A percentile compares a stretch with the other conserved stretches of the same genome.
Evolutionary conservation across 2,113 vertebrate species (phyloP).

Genomic region (Puffinus mauretanicus): DNA sequence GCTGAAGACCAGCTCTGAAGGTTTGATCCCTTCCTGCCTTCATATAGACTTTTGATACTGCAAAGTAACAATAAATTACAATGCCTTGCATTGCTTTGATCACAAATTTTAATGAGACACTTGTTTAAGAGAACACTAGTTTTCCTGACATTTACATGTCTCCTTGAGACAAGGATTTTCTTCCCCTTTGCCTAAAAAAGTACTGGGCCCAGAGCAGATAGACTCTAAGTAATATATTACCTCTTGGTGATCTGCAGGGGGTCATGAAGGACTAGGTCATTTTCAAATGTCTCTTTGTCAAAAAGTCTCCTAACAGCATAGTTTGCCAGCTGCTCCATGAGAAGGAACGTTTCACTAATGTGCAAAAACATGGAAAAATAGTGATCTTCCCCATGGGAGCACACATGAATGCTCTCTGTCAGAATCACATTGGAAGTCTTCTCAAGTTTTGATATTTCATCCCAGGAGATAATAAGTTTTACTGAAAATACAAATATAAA

Average conservation of each 20-base stretch:
- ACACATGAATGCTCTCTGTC: slow-evolving; percentile 91
- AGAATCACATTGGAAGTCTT: slow-evolving; percentile 92
- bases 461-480: slow-evolving; percentile 93
- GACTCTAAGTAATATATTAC: slow-evolving; percentile 63
- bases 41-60: neutral
- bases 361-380: slow-evolving; percentile 98
- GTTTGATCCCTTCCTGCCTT: neutral
- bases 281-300: slow-evolving; percentile 93
- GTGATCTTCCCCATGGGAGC: slow-evolving; percentile 86
- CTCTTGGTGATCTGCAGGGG: slow-evolving; percentile 94
- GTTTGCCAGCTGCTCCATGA: slow-evolving; percentile 95
- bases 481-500: slow-evolving; percentile 78
- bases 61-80: neutral
- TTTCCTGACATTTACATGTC: neutral
- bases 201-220: neutral
- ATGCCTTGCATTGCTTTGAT: neutral
- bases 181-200: neutral
- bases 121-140: neutral
- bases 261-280: slow-evolving; percentile 84
- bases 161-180: neutral
- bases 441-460: slow-evolving; percentile 91
- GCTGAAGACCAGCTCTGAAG: neutral
- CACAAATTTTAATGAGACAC: neutral
- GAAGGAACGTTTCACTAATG: slow-evolving; percentile 91
- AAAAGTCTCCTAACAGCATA: slow-evolving; percentile 93